These are phyloP conservation scores for Manacus vitellinus DNA, from an alignment of 2,113 vertebrate genomes.

Conservation along the genomic window DNA sequence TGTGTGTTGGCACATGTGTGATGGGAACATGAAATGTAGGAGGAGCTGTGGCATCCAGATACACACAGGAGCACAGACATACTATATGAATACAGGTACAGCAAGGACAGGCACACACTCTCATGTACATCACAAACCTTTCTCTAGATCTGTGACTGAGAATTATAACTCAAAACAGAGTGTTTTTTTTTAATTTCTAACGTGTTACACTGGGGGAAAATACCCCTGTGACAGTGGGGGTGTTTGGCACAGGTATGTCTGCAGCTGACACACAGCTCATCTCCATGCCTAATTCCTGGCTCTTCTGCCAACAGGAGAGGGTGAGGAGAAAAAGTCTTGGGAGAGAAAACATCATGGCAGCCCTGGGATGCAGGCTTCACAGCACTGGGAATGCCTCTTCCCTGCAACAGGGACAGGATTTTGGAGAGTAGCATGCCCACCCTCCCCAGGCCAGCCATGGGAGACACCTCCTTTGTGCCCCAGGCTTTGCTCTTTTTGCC, in stretches of 20 bases:
- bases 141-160: neutral
- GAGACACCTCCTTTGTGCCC: neutral
- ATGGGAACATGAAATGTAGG: accelerated
- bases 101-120: neutral
- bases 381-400: accelerated
- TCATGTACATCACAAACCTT: neutral
- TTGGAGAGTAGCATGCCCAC: neutral
- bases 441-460: neutral
- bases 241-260: neutral
- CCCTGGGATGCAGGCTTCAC: accelerated
- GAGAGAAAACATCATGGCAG: neutral
- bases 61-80: neutral
- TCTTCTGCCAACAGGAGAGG: neutral
- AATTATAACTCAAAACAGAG: neutral
- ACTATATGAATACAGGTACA: neutral
- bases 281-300: neutral
- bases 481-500: neutral
- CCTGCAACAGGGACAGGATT: neutral
- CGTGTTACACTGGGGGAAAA: neutral
- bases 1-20: accelerated
- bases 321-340: neutral
- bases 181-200: neutral
- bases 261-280: neutral
- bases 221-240: accelerated
- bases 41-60: neutral